Percentiles rank a stretch among this genome's conserved stretches.
These are phyloP conservation scores for Palythoa heliodiscus DNA, from an alignment of 92 coral and sea anemone genomes.

Conservation along the genomic window DNA sequence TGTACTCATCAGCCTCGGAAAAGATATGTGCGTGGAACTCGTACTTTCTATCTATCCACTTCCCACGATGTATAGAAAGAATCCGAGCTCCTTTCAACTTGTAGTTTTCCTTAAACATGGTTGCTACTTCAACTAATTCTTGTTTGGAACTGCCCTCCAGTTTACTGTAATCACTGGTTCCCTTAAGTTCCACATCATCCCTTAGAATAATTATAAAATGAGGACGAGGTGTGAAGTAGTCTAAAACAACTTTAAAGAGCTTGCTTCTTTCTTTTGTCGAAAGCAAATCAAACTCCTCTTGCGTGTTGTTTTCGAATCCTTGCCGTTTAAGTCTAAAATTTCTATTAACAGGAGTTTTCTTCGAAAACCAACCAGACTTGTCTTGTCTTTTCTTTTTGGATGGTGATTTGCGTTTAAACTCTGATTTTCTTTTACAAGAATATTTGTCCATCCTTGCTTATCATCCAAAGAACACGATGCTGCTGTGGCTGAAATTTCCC, in stretches of 20 bases:
- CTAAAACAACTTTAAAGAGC: constrained; percentile 63
- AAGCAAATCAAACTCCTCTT: constrained; percentile 48
- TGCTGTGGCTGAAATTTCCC: too few relatives aligned
- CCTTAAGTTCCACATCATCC: constrained; percentile 34
- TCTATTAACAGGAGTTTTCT: too few relatives aligned
- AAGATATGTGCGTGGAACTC: constrained; percentile 74
- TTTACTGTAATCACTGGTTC: constrained; percentile 14
- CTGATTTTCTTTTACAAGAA: too few relatives aligned
- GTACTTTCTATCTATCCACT: constrained; percentile 62
- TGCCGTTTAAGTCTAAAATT: too few relatives aligned
- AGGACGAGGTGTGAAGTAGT: constrained; percentile 74
- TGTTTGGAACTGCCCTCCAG: constrained; percentile 6
- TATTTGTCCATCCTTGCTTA: too few relatives aligned
- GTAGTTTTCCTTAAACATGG: constrained; percentile 32
- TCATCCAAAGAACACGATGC: too few relatives aligned
- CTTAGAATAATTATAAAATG: constrained; percentile 71
- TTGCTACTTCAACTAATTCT: constrained; percentile 58
- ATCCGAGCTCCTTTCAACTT: constrained; percentile 26
- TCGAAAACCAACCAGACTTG: constrained; percentile 55
- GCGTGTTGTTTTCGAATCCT: too few relatives aligned
- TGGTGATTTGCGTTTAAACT: too few relatives aligned
- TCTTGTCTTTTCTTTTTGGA: too few relatives aligned
- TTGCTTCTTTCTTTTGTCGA: constrained; percentile 58
- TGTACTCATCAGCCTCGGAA: constrained; percentile 52
- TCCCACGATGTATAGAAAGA: constrained; percentile 78